A percentile compares a stretch with the other conserved stretches of the same genome.
phyloP scores from a whole-genome alignment of 2,797 vertebrate species.

The Helarctos malayanus region DNA sequence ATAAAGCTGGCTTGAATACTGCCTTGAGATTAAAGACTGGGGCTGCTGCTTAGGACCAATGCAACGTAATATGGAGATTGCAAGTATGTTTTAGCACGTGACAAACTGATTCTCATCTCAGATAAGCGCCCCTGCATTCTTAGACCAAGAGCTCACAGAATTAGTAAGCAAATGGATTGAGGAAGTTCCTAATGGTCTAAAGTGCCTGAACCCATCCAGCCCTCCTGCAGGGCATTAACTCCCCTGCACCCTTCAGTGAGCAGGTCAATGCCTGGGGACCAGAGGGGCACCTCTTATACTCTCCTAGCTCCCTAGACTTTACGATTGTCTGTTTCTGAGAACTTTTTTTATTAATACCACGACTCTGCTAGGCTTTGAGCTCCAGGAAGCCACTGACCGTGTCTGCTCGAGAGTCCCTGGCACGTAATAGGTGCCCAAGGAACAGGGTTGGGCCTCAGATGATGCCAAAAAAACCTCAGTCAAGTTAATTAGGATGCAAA shows the following conservation, averaged over 20 bases:
- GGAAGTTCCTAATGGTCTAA: not conserved
- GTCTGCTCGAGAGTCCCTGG: not conserved
- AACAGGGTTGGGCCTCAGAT: not conserved
- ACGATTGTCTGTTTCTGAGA: rapidly evolving
- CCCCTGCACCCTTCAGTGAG: not conserved
- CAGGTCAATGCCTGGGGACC: not conserved
- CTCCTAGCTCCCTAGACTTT: not conserved
- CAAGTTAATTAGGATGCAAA: not conserved
- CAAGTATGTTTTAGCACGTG: not conserved
- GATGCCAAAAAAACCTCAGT: not conserved
- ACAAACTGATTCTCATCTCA: constrained; percentile 57
- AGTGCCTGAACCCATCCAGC: not conserved
- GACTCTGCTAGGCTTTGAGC: not conserved
- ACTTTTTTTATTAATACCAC: not conserved
- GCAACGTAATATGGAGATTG: constrained; percentile 18
- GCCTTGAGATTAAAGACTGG: constrained; percentile 26
- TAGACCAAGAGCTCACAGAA: constrained; percentile 46
- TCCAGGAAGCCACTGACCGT: not conserved
- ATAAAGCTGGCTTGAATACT: constrained; percentile 62
- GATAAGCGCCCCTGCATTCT: constrained; percentile 64
- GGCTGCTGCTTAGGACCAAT: not conserved
- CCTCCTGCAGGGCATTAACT: not conserved
- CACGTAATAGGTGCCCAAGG: not conserved
- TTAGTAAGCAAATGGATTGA: not conserved
- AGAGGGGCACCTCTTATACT: not conserved